phyloP scores from a whole-genome alignment of 2,888 invertebrate species.

The Drosophila anomalata region DNA sequence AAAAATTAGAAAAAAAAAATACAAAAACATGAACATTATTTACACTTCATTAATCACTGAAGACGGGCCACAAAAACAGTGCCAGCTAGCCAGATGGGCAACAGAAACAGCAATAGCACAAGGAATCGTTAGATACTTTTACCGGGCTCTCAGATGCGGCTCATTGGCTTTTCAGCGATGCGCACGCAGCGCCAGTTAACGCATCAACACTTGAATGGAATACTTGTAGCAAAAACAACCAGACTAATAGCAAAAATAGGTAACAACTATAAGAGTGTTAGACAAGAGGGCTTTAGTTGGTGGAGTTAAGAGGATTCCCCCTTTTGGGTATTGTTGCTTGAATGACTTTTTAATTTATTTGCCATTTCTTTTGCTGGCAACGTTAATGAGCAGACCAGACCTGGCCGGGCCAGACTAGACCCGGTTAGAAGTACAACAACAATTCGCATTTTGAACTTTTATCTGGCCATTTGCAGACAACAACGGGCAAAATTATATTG shows the following conservation, averaged over 20 bases:
- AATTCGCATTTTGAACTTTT: constrained; percentile 76
- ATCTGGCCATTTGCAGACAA: constrained; percentile 72
- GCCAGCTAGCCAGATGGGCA: constrained; percentile 22
- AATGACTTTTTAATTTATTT: constrained; percentile 80
- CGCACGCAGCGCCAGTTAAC: constrained; percentile 78
- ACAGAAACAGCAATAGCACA: constrained; percentile 24
- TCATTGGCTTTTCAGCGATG: constrained; percentile 77
- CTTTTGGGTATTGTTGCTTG: constrained; percentile 73
- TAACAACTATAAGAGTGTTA: constrained; percentile 23
- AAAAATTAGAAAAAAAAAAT: constrained; percentile 33
- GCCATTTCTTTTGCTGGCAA: constrained; percentile 74
- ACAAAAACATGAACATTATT: constrained; percentile 71
- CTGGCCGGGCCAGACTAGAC: constrained; percentile 33
- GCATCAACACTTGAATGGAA: constrained; percentile 73
- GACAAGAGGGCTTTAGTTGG: constrained; percentile 43
- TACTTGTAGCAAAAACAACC: constrained; percentile 36
- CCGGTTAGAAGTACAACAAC: constrained; percentile 34
- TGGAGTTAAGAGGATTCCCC: constrained; percentile 42
- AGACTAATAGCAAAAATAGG: constrained; percentile 14
- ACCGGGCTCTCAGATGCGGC: constrained; percentile 63
- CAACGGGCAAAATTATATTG: constrained; percentile 70
- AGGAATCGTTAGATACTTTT: constrained; percentile 58
- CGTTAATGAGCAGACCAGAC: constrained; percentile 71
- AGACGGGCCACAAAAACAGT: constrained; percentile 58
- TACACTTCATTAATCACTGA: constrained; percentile 79